These are phyloP conservation scores for Apoda limacodes DNA, from an alignment of 2,888 invertebrate genomes.

Conservation along the genomic window DNA sequence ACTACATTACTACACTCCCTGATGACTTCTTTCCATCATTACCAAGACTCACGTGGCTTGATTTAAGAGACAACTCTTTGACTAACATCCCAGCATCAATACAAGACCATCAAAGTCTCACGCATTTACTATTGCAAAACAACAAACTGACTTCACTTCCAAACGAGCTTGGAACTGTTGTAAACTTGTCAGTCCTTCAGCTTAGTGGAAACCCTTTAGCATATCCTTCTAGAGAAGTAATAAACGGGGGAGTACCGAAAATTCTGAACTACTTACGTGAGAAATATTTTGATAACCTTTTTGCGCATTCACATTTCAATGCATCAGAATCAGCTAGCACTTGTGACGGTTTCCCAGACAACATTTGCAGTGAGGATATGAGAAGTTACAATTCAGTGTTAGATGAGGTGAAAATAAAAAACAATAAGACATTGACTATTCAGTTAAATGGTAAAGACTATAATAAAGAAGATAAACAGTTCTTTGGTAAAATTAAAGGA, in stretches of 20 bases:
- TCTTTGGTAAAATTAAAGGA: slow-evolving; percentile 34
- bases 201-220: slow-evolving; percentile 71
- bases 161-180: slow-evolving; percentile 71
- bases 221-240: slow-evolving; percentile 67
- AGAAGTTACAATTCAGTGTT: slow-evolving; percentile 52
- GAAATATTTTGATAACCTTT: slow-evolving; percentile 35
- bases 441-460: slow-evolving; percentile 43
- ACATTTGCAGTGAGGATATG: slow-evolving; percentile 26
- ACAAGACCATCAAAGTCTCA: slow-evolving; percentile 66
- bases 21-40: slow-evolving; percentile 69
- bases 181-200: slow-evolving; percentile 72
- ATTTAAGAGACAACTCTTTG: slow-evolving; percentile 72
- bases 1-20: slow-evolving; percentile 63
- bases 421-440: slow-evolving; percentile 31
- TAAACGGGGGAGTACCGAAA: slow-evolving; percentile 58
- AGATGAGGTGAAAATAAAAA: slow-evolving; percentile 31
- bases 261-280: slow-evolving; percentile 43
- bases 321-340: slow-evolving; percentile 26
- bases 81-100: slow-evolving; percentile 66
- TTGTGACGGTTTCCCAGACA: slow-evolving; percentile 22
- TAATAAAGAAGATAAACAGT: slow-evolving; percentile 32
- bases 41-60: slow-evolving; percentile 72
- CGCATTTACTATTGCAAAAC: slow-evolving; percentile 73
- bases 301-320: slow-evolving; percentile 40
- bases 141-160: slow-evolving; percentile 72